phyloP scores from a whole-genome alignment of 2,888 invertebrate genomes.

The Torymus auratus region DNA sequence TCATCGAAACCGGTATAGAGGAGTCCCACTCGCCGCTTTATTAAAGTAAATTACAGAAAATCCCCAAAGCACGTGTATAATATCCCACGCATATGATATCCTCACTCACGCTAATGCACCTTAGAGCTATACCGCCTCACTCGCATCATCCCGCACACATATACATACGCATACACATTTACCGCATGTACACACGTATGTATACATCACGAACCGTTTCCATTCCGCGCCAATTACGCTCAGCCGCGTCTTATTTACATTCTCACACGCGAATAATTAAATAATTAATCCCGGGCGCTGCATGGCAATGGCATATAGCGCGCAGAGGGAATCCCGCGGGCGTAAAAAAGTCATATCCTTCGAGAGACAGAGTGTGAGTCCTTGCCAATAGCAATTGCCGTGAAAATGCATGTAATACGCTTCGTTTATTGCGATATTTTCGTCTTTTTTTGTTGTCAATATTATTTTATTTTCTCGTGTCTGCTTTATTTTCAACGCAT shows the following conservation, averaged over 20 bases:
- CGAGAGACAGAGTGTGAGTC: background rate
- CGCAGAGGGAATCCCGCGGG: background rate
- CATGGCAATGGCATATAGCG: background rate
- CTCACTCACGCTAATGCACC: too few relatives aligned
- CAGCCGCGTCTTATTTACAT: slow-evolving; percentile 24
- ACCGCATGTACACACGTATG: background rate
- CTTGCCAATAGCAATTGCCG: slow-evolving; percentile 31
- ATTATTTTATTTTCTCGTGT: background rate
- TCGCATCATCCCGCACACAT: background rate
- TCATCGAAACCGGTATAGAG: slow-evolving; percentile 9
- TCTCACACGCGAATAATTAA: slow-evolving; percentile 39
- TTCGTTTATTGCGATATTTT: background rate
- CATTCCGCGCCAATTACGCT: slow-evolving; percentile 1
- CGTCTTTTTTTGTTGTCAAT: background rate
- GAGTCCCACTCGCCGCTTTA: background rate
- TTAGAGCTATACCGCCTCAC: too few relatives aligned
- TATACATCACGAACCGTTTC: slow-evolving; percentile 1
- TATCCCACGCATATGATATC: background rate
- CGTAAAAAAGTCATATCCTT: slow-evolving; percentile 12
- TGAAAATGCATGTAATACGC: slow-evolving; percentile 30
- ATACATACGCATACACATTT: background rate
- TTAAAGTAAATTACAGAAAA: slow-evolving; percentile 38
- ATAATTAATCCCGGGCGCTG: slow-evolving; percentile 31
- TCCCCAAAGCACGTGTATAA: slow-evolving; percentile 6
- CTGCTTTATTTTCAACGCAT: slow-evolving; percentile 6